Conservation (phyloP, 2,113 vertebrate species). For the Galeopterus variegatus region DNA sequence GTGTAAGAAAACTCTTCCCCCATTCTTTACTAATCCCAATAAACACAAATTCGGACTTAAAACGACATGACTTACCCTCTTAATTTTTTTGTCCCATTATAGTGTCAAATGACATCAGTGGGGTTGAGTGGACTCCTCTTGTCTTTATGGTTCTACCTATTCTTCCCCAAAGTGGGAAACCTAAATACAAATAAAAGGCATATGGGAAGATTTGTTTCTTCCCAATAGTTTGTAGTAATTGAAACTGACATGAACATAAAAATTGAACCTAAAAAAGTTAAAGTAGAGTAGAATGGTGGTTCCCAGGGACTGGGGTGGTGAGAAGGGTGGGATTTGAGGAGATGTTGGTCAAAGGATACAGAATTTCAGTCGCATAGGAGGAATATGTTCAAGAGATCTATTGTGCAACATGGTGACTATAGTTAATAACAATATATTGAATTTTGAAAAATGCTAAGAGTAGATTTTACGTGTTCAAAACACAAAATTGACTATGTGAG, state of each 20-base stretch:
- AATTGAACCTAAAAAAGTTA: not conserved
- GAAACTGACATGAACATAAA: not conserved
- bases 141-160: not conserved
- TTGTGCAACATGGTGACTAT: not conserved
- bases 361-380: not conserved
- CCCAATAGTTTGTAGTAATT: not conserved
- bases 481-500: not conserved
- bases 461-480: not conserved
- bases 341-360: not conserved
- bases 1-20: not conserved
- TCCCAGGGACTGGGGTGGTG: not conserved
- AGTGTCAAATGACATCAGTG: not conserved
- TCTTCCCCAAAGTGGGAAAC: not conserved
- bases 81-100: not conserved
- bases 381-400: not conserved
- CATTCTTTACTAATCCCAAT: not conserved
- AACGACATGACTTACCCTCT: not conserved
- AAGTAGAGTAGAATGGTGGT: not conserved
- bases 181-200: slow-evolving; percentile 6
- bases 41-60: not conserved
- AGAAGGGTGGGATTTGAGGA: not conserved
- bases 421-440: not conserved
- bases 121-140: not conserved
- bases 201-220: not conserved
- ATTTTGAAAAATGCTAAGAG: not conserved